A percentile compares a stretch with the other conserved stretches of the same genome.
These are phyloP conservation scores for Sebastes steindachneri DNA, from an alignment of 2,797 vertebrate species.

Conservation along the genomic window DNA sequence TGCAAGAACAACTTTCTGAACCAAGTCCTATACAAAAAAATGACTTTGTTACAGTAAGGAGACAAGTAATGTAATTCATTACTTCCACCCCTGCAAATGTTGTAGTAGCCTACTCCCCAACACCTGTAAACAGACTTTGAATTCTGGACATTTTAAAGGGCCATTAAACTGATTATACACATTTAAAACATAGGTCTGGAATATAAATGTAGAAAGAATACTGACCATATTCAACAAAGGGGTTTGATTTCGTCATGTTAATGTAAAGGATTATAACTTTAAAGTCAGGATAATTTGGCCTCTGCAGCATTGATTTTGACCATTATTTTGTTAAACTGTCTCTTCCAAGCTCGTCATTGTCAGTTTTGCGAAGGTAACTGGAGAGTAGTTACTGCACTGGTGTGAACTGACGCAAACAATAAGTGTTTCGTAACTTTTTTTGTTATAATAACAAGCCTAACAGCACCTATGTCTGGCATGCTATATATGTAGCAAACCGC, in stretches of 20 bases:
- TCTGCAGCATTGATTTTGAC: background rate
- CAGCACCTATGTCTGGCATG: background rate
- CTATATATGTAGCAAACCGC: background rate
- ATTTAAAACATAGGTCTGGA: background rate
- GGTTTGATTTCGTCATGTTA: background rate
- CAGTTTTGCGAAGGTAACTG: conserved; percentile 1
- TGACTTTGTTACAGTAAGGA: no score
- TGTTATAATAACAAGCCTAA: conserved; percentile 20
- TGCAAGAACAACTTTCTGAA: no score
- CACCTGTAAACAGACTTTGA: no score
- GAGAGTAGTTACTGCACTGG: background rate
- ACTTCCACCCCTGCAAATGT: no score
- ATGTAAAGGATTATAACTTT: background rate
- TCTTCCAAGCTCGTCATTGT: background rate
- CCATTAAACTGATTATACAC: background rate
- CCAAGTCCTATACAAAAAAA: no score
- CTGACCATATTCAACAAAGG: background rate
- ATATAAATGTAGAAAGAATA: background rate
- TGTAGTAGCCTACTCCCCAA: no score
- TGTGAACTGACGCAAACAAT: conserved; percentile 10
- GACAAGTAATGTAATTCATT: no score
- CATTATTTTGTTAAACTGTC: background rate
- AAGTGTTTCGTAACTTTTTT: conserved; percentile 14
- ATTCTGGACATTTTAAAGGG: background rate
- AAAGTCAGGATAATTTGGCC: background rate